phyloP scores from a whole-genome alignment of 1,140 invertebrate species.

The Probaryconus sp. region DNA sequence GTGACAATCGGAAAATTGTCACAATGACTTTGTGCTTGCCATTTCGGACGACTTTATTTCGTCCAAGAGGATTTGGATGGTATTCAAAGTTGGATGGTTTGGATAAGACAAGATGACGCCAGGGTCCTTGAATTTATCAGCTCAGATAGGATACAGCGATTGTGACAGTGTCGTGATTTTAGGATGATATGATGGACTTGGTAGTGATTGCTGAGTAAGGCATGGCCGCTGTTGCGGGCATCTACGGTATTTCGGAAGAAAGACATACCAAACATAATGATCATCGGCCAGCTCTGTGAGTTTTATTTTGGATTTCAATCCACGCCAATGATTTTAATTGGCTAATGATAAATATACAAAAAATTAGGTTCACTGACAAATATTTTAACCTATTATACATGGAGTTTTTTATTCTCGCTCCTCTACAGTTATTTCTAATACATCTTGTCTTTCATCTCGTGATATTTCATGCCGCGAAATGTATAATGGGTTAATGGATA shows the following conservation, averaged over 20 bases:
- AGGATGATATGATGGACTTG: slow-evolving; percentile 47
- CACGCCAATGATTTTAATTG: too few relatives aligned
- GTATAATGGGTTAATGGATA: too few relatives aligned
- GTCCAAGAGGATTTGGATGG: slow-evolving; percentile 31
- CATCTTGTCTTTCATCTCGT: too few relatives aligned
- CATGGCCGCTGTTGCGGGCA: slow-evolving; percentile 77
- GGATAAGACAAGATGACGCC: slow-evolving; percentile 17
- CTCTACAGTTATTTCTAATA: too few relatives aligned
- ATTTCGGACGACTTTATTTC: slow-evolving; percentile 16
- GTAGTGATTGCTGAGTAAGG: slow-evolving; percentile 64
- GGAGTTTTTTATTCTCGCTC: too few relatives aligned
- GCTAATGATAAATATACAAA: too few relatives aligned
- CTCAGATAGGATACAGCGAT: slow-evolving; percentile 2
- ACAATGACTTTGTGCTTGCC: slow-evolving; percentile 11
- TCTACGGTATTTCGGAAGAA: slow-evolving; percentile 75
- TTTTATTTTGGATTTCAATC: too few relatives aligned
- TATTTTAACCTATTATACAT: too few relatives aligned
- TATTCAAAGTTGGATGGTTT: background rate
- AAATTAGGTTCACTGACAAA: background rate
- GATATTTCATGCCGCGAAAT: too few relatives aligned
- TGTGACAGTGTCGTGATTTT: slow-evolving; percentile 18
- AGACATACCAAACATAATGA: slow-evolving; percentile 68
- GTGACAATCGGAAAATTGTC: slow-evolving; percentile 3
- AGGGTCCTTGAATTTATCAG: background rate
- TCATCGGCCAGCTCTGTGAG: slow-evolving; percentile 69